Percentiles rank a stretch among this genome's conserved stretches.
Evolutionary conservation across 2,888 invertebrate species (phyloP).

Genomic region (Saturnia pavonia): DNA sequence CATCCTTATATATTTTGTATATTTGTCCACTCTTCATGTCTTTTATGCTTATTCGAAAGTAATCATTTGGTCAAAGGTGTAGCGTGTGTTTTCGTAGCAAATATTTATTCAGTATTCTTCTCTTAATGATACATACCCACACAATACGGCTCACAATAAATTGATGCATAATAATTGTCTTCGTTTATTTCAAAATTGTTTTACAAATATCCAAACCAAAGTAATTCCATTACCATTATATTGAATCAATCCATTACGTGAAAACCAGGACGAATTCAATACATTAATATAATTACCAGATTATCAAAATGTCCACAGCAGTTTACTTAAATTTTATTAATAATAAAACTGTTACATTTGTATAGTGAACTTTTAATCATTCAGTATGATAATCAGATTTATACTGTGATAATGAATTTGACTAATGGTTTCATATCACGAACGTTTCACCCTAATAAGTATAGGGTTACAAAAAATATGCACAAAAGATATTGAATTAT

Average conservation of each 20-base stretch:
- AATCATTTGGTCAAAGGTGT: neutral
- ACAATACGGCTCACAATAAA: neutral
- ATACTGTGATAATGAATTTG: conserved; percentile 73
- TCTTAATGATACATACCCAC: neutral
- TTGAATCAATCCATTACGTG: neutral
- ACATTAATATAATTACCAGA: conserved; percentile 1
- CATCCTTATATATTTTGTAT: neutral
- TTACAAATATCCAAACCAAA: neutral
- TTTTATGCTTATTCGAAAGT: neutral
- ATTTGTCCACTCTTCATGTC: neutral
- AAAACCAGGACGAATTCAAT: neutral
- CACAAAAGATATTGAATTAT: conserved; percentile 64
- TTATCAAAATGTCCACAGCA: neutral
- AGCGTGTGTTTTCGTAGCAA: neutral
- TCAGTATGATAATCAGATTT: conserved; percentile 71
- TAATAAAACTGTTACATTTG: conserved; percentile 32
- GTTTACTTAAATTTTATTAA: neutral
- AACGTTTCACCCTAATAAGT: conserved; percentile 70
- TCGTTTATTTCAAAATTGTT: neutral
- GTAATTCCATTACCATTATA: neutral
- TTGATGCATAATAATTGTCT: neutral
- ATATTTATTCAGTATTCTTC: neutral
- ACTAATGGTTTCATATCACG: conserved; percentile 71
- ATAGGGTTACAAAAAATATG: conserved; percentile 55
- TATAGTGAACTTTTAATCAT: conserved; percentile 52